Conservation (phyloP, 1,140 invertebrate genomes). For the Drosophila sproati region DNA sequence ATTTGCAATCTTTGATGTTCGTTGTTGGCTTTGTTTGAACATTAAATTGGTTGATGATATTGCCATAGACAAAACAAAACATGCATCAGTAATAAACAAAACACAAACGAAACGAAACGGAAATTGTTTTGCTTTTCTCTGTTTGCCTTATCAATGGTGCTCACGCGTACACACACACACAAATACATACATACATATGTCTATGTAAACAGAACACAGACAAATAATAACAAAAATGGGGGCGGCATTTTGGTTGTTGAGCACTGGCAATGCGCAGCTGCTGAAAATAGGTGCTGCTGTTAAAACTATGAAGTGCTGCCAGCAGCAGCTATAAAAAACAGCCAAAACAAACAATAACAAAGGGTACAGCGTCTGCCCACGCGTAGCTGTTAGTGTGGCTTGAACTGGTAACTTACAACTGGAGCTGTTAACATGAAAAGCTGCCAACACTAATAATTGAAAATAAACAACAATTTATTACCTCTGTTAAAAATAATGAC, state of each 20-base stretch:
- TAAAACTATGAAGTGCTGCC: not conserved
- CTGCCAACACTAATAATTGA: no score
- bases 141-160: conserved; percentile 72
- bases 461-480: not conserved
- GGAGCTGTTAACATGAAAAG: not conserved
- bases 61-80: conserved; percentile 66
- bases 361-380: not conserved
- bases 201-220: conserved; percentile 26
- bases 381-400: not conserved
- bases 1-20: conserved; percentile 40
- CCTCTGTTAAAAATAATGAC: not conserved
- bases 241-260: conserved; percentile 28
- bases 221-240: conserved; percentile 53
- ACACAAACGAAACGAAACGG: conserved; percentile 34
- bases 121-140: conserved; percentile 53
- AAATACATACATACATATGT: conserved; percentile 20
- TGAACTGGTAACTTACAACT: not conserved
- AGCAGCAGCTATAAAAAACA: conserved; percentile 1
- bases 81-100: conserved; percentile 47
- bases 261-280: conserved; percentile 11
- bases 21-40: conserved; percentile 50
- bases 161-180: conserved; percentile 32
- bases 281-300: conserved; percentile 10
- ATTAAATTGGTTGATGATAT: conserved; percentile 64
- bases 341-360: not conserved